Percentiles rank a stretch among this genome's conserved stretches.
phyloP scores from a whole-genome alignment of 2,888 invertebrate genomes.

The Lacanobia wlatinum region DNA sequence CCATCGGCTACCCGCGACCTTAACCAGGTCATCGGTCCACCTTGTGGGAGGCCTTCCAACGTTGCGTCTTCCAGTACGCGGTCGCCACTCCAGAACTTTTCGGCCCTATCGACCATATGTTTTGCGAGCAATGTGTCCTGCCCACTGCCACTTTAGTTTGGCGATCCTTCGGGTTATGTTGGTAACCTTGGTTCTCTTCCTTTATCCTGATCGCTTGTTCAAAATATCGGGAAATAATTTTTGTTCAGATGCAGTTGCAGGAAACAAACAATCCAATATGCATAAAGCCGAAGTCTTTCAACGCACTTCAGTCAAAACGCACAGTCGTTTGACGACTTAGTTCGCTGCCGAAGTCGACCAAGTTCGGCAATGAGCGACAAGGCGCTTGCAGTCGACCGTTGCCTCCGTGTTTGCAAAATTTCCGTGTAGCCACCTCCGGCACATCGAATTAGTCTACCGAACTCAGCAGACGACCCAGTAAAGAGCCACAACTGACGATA shows the following conservation, averaged over 20 bases:
- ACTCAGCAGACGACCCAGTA: neutral
- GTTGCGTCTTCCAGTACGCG: too few species aligned
- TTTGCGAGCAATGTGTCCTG: too few species aligned
- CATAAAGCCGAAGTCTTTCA: neutral
- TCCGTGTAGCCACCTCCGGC: neutral
- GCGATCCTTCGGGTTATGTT: too few species aligned
- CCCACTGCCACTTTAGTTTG: too few species aligned
- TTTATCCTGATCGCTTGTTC: neutral
- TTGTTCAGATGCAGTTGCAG: slow-evolving; percentile 8
- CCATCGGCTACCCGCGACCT: too few species aligned
- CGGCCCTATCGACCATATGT: too few species aligned
- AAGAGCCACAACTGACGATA: slow-evolving; percentile 4
- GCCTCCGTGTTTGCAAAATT: neutral
- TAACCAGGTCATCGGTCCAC: too few species aligned
- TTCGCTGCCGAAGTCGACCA: neutral
- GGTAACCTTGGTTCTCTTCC: too few species aligned
- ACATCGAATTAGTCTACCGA: neutral
- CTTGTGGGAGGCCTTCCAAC: too few species aligned
- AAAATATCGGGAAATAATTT: neutral
- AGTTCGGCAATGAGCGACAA: neutral
- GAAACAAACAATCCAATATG: slow-evolving; percentile 1
- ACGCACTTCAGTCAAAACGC: too few species aligned
- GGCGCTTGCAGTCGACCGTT: neutral
- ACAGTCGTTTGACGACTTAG: slow-evolving; percentile 6
- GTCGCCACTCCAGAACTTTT: too few species aligned